These are phyloP conservation scores for Elmis aenea DNA, from an alignment of 2,888 invertebrate genomes.

Conservation along the genomic window DNA sequence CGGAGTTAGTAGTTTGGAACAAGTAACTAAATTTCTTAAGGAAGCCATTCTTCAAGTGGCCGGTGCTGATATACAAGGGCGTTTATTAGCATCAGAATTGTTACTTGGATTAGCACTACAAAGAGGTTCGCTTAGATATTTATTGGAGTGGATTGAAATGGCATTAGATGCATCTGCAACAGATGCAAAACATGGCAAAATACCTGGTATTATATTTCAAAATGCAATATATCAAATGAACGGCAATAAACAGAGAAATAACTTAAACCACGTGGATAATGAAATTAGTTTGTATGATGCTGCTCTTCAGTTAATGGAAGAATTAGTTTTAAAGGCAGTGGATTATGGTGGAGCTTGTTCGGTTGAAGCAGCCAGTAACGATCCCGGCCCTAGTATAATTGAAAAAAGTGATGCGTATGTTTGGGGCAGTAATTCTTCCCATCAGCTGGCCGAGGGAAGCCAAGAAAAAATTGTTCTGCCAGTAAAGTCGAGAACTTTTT, in stretches of 20 bases:
- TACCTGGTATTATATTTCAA: slow-evolving; percentile 38
- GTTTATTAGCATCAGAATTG: slow-evolving; percentile 49
- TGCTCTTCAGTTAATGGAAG: slow-evolving; percentile 53
- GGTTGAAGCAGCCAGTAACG: slow-evolving; percentile 12
- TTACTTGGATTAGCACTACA: slow-evolving; percentile 55
- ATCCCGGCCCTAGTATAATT: slow-evolving; percentile 22
- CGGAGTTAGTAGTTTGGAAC: slow-evolving; percentile 50
- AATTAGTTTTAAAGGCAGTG: slow-evolving; percentile 45
- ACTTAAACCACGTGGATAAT: slow-evolving; percentile 15
- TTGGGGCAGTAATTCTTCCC: slow-evolving; percentile 63
- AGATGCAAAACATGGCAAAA: slow-evolving; percentile 19
- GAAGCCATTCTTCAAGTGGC: slow-evolving; percentile 49
- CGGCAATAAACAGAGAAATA: slow-evolving; percentile 28
- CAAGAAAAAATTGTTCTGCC: slow-evolving; percentile 57
- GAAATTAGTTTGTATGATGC: slow-evolving; percentile 48
- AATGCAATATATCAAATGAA: slow-evolving; percentile 35
- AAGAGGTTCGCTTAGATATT: slow-evolving; percentile 54
- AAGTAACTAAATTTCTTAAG: slow-evolving; percentile 52
- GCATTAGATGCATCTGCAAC: slow-evolving; percentile 46
- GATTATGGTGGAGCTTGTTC: slow-evolving; percentile 43
- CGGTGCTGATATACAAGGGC: slow-evolving; percentile 48
- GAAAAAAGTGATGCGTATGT: slow-evolving; percentile 54
- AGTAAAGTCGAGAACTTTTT: slow-evolving; percentile 53
- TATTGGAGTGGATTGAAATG: slow-evolving; percentile 60
- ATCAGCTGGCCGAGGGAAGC: slow-evolving; percentile 57